Evolutionary conservation across 2,888 invertebrate genomes (phyloP).

Genomic region (Tinea trinotella): DNA sequence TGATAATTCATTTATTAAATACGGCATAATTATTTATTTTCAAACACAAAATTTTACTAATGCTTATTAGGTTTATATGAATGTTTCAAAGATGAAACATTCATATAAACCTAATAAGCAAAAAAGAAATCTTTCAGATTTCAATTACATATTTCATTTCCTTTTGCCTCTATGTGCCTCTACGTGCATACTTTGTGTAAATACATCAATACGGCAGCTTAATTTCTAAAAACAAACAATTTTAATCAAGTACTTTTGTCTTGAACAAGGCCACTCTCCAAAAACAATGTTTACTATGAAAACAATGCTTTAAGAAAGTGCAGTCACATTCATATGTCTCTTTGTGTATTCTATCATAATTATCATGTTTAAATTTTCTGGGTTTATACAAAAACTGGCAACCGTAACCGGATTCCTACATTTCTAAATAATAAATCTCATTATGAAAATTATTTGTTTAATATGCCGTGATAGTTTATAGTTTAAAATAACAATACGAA

Average conservation of each 20-base stretch:
- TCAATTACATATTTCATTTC: no score
- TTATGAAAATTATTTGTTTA: neutral
- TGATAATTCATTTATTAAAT: no score
- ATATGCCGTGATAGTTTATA: neutral
- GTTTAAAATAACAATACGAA: neutral
- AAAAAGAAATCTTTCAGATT: no score
- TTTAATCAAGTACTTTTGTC: slow-evolving; percentile 32
- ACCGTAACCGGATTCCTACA: neutral
- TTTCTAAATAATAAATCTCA: neutral
- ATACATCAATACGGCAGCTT: slow-evolving; percentile 28
- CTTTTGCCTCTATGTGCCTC: no score
- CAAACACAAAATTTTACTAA: no score
- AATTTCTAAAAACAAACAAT: slow-evolving; percentile 50
- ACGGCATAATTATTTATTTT: no score
- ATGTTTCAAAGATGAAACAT: no score
- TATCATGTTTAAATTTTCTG: neutral
- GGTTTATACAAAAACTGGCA: slow-evolving; percentile 7
- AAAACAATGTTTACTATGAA: slow-evolving; percentile 35
- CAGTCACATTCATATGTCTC: neutral
- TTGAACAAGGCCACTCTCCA: slow-evolving; percentile 29
- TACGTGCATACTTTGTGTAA: slow-evolving; percentile 6
- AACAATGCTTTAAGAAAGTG: slow-evolving; percentile 24
- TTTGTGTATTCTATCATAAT: slow-evolving; percentile 13
- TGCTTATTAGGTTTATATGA: no score
- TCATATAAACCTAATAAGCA: no score